A percentile compares a stretch with the other conserved stretches of the same genome.
Evolutionary conservation across 1,140 invertebrate genomes (phyloP).

Genomic region (Aporrectodea caliginosa): DNA sequence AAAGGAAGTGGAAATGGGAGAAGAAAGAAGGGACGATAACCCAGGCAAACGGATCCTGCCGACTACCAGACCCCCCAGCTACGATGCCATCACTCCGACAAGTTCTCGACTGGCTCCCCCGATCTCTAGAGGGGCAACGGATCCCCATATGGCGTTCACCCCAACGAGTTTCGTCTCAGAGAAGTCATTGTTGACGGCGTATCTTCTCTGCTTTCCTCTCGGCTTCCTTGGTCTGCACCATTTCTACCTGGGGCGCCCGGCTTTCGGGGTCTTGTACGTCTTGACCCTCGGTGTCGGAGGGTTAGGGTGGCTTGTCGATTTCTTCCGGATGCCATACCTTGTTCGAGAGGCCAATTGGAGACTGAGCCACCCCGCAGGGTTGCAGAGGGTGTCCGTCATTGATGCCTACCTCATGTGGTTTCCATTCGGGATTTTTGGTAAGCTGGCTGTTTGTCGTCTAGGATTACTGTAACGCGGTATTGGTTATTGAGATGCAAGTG

Average conservation of each 20-base stretch:
- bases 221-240: slow-evolving; percentile 4
- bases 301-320: slow-evolving; percentile 23
- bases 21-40: too few relatives aligned
- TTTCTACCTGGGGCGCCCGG: not conserved
- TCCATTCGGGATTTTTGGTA: slow-evolving; percentile 11
- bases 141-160: not conserved
- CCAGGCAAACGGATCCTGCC: too few relatives aligned
- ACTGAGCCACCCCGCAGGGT: not conserved
- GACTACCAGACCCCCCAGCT: too few relatives aligned
- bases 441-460: too few relatives aligned
- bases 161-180: not conserved
- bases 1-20: too few relatives aligned
- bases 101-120: not conserved
- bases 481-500: too few relatives aligned
- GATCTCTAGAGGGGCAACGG: not conserved
- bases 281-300: slow-evolving; percentile 12
- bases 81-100: not conserved
- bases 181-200: slow-evolving; percentile 7
- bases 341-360: not conserved
- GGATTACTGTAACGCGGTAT: too few relatives aligned
- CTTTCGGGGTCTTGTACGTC: not conserved
- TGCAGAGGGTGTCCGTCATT: not conserved
- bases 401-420: slow-evolving; percentile 19
- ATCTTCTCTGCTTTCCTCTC: slow-evolving; percentile 16
- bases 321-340: slow-evolving; percentile 14